phyloP scores from a whole-genome alignment of 2,888 invertebrate genomes.

The Nyleta sp. region DNA sequence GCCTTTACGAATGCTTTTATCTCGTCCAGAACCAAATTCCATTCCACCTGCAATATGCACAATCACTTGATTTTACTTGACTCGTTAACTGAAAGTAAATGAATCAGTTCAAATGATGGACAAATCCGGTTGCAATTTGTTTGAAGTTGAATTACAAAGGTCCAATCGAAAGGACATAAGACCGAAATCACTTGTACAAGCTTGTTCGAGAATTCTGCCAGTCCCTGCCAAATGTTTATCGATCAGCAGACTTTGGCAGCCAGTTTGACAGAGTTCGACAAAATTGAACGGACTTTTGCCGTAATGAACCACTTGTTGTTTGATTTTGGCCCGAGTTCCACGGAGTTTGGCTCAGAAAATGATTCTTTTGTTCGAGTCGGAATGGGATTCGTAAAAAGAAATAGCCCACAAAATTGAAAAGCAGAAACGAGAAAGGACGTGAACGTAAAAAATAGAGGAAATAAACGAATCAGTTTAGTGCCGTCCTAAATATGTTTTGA shows the following conservation, averaged over 20 bases:
- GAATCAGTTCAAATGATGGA: too few species aligned
- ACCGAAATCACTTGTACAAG: conserved; percentile 20
- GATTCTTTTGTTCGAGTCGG: conserved; percentile 33
- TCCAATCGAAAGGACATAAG: background rate
- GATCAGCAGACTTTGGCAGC: conserved; percentile 46
- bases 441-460: too few species aligned
- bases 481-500: conserved; percentile 48
- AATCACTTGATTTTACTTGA: too few species aligned
- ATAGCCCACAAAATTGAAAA: background rate
- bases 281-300: conserved; percentile 45
- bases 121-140: too few species aligned
- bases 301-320: conserved; percentile 56
- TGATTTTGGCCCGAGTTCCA: conserved; percentile 55
- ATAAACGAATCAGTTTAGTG: conserved; percentile 49
- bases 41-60: conserved; percentile 87
- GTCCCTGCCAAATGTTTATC: conserved; percentile 41
- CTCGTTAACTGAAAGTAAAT: too few species aligned
- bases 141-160: too few species aligned
- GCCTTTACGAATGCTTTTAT: conserved; percentile 97
- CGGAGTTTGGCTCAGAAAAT: conserved; percentile 49
- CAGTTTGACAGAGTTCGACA: conserved; percentile 30
- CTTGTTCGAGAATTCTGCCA: conserved; percentile 30
- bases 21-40: conserved; percentile 97
- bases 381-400: conserved; percentile 35
- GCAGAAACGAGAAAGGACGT: too few species aligned